Evolutionary conservation across 92 coral and sea anemone genomes (phyloP).

Genomic region (Nematostella vectensis): DNA sequence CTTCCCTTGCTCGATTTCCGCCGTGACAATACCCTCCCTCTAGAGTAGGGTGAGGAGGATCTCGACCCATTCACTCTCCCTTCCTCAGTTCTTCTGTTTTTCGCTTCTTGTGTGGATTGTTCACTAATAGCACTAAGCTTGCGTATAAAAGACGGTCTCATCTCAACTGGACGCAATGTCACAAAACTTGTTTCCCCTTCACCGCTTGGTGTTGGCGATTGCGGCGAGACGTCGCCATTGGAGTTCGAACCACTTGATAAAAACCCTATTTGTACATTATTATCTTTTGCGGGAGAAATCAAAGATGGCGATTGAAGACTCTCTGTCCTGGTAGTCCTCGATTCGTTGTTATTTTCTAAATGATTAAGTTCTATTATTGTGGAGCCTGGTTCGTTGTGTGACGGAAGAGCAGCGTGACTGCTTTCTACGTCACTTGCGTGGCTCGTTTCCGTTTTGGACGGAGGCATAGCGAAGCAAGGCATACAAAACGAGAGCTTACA

Average conservation of each 20-base stretch:
- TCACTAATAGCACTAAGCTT: slow-evolving; percentile 59
- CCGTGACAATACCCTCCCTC: slow-evolving; percentile 15
- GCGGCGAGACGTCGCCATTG: neutral
- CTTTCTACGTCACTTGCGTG: slow-evolving; percentile 32
- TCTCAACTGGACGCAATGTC: slow-evolving; percentile 13
- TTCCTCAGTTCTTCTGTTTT: slow-evolving; percentile 7
- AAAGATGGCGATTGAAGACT: slow-evolving; percentile 4
- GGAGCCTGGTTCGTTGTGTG: slow-evolving; percentile 6
- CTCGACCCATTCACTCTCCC: neutral
- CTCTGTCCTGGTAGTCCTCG: slow-evolving; percentile 8
- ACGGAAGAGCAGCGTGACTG: slow-evolving; percentile 43
- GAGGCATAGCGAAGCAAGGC: slow-evolving; percentile 32
- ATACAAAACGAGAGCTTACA: slow-evolving; percentile 61
- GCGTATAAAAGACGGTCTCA: slow-evolving; percentile 33
- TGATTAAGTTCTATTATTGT: slow-evolving; percentile 23
- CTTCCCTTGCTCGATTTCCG: slow-evolving; percentile 12
- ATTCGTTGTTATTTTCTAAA: slow-evolving; percentile 6
- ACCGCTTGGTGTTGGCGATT: neutral
- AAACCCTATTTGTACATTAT: slow-evolving; percentile 18
- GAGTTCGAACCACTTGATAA: slow-evolving; percentile 1
- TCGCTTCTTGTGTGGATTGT: slow-evolving; percentile 28
- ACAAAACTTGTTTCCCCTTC: slow-evolving; percentile 2
- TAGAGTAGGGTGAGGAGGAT: slow-evolving; percentile 14
- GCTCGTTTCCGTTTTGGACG: slow-evolving; percentile 13
- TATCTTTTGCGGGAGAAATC: slow-evolving; percentile 4